Percentiles rank a stretch among this genome's conserved stretches.
phyloP scores from a whole-genome alignment of 2,797 vertebrate genomes.

The Notoglanidium macrostoma region DNA sequence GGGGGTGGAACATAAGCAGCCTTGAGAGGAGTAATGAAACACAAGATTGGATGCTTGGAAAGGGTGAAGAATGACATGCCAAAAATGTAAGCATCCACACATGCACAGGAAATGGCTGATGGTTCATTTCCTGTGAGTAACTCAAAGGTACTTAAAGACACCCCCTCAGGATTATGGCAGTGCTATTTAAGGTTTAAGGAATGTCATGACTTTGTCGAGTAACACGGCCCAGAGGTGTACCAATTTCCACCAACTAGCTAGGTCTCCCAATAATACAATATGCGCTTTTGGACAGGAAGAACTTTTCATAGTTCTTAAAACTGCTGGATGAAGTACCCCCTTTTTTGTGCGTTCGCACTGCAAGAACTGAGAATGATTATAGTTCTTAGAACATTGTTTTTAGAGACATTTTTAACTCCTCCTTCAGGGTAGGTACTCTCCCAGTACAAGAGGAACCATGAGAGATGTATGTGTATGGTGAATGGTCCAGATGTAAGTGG shows the following conservation, averaged over 20 bases:
- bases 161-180: constrained; percentile 15
- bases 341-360: no score
- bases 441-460: no score
- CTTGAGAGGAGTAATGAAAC: constrained; percentile 68
- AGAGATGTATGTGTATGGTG: no score
- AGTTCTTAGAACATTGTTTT: no score
- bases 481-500: no score
- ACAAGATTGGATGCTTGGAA: constrained; percentile 64
- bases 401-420: no score
- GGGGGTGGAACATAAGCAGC: constrained; percentile 71
- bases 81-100: constrained; percentile 46
- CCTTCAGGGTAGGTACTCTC: no score
- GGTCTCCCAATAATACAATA: not conserved
- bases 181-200: constrained; percentile 21
- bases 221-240: not conserved
- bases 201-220: not conserved
- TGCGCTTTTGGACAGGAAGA: no score
- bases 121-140: constrained; percentile 63
- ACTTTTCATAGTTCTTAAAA: no score
- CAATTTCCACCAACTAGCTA: not conserved
- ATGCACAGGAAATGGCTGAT: constrained; percentile 65
- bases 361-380: no score
- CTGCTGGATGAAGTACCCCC: no score
- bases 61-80: constrained; percentile 14
- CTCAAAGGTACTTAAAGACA: constrained; percentile 41